phyloP scores from a whole-genome alignment of 2,797 vertebrate genomes.

The Platalea minor region DNA sequence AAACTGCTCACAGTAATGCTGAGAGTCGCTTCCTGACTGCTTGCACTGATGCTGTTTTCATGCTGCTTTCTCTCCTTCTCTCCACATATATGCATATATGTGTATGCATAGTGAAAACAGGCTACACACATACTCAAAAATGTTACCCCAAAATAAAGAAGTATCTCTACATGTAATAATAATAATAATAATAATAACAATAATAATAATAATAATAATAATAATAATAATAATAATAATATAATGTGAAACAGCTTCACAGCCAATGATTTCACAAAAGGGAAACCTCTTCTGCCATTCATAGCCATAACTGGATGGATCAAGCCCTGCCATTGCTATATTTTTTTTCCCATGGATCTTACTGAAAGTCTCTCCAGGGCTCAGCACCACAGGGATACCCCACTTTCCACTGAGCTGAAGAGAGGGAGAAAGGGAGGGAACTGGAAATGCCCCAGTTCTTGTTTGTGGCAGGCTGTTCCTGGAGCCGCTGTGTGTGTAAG shows the following conservation, averaged over 20 bases:
- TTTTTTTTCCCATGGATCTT: not conserved
- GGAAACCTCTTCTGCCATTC: not conserved
- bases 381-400: not conserved
- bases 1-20: conserved; percentile 16
- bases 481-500: not conserved
- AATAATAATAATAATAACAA: not conserved
- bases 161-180: not conserved
- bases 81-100: not conserved
- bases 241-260: not conserved
- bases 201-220: no score
- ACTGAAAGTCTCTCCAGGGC: not conserved
- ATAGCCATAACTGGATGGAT: not conserved
- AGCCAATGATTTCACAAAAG: not conserved
- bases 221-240: not conserved
- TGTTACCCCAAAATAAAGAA: not conserved
- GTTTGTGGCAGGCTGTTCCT: not conserved
- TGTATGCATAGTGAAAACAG: not conserved
- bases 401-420: not conserved
- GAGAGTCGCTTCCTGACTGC: not conserved
- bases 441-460: not conserved
- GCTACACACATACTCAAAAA: not conserved
- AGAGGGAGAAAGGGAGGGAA: not conserved
- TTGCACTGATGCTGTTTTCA: not conserved
- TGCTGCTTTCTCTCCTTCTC: not conserved
- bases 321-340: not conserved